Evolutionary conservation across 2,888 invertebrate species (phyloP), one percentile per base, ranked within the genome.

Genomic region (Escarpia spicata): DNA sequence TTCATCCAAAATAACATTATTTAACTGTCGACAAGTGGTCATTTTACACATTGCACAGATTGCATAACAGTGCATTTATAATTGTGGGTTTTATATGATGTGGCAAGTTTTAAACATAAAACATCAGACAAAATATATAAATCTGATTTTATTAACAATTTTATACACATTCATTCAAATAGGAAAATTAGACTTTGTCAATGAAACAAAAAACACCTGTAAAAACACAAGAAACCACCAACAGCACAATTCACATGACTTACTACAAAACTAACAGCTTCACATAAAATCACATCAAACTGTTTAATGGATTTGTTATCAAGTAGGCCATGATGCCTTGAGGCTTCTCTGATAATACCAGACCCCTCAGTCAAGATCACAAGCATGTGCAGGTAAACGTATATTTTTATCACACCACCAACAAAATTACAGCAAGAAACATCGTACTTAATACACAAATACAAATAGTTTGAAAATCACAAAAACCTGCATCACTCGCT

Each of bases 361-460:
- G 60, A 12, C 15, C 60, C 60, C 60, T 60, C 15, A 19, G 4
- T 75, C 2, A 75, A 75, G 6, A 75, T 75, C 75, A 75, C 75
- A 75, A 19, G 3, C 75, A 0, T n/a, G 6, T n/a, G 8, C 75
- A 26, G 6, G n/a, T 19, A 75, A 19, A 75, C 26, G n/a, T 9
- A 9, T 52, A 15, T 26, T n/a, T 19, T 75, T 19, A 60, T 19
- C 12, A 19, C 19, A 60, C 19, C 75, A 75, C 75, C 75, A 75
- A 75, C 75, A 75, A 75, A 75, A 75, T 75, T 75, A 75, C 75
- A 75, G 75, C 75, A 75, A 75, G 75, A 75, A 75, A n/a, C 19
- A 26, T 52, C 52, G 8, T 52, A 52, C 52, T 12, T 37, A 37
- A 12, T 52, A 52, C 52, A 26, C 26, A 26, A 75, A 6, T 19